Evolutionary conservation across 1,140 invertebrate species (phyloP).

Genomic region (Probaryconus sp.): DNA sequence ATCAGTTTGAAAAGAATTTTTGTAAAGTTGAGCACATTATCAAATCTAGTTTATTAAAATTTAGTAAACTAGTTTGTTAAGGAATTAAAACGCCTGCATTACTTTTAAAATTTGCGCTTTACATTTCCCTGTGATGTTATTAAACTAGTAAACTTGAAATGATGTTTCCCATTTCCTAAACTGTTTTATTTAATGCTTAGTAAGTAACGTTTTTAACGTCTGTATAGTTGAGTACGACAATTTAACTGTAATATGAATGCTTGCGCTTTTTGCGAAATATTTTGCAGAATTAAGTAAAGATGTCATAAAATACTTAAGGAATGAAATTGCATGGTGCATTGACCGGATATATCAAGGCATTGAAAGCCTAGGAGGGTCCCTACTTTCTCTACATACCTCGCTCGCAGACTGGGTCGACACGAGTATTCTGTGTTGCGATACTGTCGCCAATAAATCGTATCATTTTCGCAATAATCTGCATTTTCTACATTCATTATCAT

Average conservation of each 20-base stretch:
- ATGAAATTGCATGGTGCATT: slow-evolving; percentile 61
- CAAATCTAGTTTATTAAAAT: too few species aligned
- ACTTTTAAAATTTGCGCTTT: too few species aligned
- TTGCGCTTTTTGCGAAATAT: slow-evolving; percentile 24
- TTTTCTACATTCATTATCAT: slow-evolving; percentile 12
- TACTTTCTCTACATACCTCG: slow-evolving; percentile 69
- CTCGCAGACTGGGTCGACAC: slow-evolving; percentile 63
- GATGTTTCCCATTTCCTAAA: too few species aligned
- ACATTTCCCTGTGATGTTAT: too few species aligned
- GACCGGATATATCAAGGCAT: slow-evolving; percentile 65
- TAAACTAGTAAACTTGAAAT: too few species aligned
- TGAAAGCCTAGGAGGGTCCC: slow-evolving; percentile 29
- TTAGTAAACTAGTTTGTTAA: too few species aligned
- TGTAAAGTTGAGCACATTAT: too few species aligned
- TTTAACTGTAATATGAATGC: slow-evolving; percentile 5
- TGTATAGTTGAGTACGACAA: slow-evolving; percentile 5
- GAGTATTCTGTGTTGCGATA: slow-evolving; percentile 60
- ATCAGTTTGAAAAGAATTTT: too few species aligned
- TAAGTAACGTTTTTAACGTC: too few species aligned
- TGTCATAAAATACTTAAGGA: slow-evolving; percentile 8
- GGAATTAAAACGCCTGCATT: too few species aligned
- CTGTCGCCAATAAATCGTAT: slow-evolving; percentile 53
- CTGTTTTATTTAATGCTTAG: too few species aligned
- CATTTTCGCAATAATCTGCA: slow-evolving; percentile 25
- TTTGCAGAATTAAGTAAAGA: slow-evolving; percentile 22